Percentiles rank a stretch among this genome's conserved stretches.
phyloP scores from a whole-genome alignment of 2,113 vertebrate genomes.

The Ivindomyrus marchei region DNA sequence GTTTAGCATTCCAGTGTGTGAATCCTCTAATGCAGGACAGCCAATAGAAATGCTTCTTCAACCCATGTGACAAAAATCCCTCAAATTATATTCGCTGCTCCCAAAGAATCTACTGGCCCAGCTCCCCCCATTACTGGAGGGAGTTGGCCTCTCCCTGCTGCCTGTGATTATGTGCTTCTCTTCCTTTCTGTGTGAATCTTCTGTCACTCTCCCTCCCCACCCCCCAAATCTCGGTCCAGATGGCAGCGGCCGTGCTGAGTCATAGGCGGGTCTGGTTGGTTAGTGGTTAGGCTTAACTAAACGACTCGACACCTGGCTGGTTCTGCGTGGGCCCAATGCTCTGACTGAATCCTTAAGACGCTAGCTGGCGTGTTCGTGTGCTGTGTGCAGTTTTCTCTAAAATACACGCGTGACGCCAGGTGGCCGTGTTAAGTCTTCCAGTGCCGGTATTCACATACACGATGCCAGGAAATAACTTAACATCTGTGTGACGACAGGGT shows the following conservation, averaged over 20 bases:
- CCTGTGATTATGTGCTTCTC: neutral
- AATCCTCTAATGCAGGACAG: neutral
- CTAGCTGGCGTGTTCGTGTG: too few species aligned
- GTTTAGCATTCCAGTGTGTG: neutral
- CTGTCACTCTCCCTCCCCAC: neutral
- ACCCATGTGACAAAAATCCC: neutral
- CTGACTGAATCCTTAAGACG: too few species aligned
- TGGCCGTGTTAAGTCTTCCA: neutral
- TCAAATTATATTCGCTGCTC: neutral
- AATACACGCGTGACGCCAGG: neutral
- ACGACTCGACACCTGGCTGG: neutral
- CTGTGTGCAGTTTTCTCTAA: neutral
- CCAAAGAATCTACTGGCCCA: neutral
- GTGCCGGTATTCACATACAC: neutral
- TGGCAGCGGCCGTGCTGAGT: neutral
- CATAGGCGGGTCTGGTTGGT: too few species aligned
- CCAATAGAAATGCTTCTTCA: neutral
- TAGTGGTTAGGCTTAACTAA: neutral
- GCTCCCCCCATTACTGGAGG: neutral
- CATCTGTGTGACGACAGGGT: neutral
- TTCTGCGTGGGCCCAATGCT: neutral
- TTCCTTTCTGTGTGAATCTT: neutral
- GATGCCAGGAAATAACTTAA: neutral
- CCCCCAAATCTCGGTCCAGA: neutral
- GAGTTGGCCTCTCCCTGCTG: neutral